Base-by-base conservation (phyloP, 2,113 vertebrate genomes). In the Dicaeum eximium region DNA sequence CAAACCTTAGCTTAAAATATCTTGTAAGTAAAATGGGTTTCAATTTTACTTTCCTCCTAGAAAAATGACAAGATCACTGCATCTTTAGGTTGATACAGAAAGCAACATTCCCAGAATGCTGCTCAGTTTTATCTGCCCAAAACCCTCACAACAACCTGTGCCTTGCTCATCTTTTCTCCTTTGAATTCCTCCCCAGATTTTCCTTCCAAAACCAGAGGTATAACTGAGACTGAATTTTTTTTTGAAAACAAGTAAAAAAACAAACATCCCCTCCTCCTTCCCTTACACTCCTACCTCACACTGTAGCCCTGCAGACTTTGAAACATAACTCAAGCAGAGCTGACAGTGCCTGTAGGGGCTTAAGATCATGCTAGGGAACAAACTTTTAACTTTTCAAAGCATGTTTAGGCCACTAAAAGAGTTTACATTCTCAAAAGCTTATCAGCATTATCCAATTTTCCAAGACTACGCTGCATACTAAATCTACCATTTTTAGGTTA, bases 331-430 rank as follows among this genome's bases (percentile, higher is more conserved):
- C 72, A 69, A 64, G 70, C 57, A 64, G 33, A 92, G 66, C 35
- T 79, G 84, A 65, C 9, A 57, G 38, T 33, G 66, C 79, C 61
- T 85, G 23, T 2, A 92, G 57, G 60, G 56, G 40, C 20, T 7
- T 37, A 88, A 71, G 42, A 67, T 91, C 61, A 28, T 3, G 15
- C 69, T 65, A 91, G 57, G 75, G 91, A 93, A 78, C 54, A 88
- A 92, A 74, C 54, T 92, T 88, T 17, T 10, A 35, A 51, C 64
- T 92, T 92, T 62, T 45, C 42, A 44, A 92, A 83, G 60, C 51
- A 35, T 11, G 28, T 60, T 92, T 37, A 84, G 80, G 69, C 86
- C 92, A 89, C 69, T 60, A 17, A 60, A 84, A 70, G 23, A 92
- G 65, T 73, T 65, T 47, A 84, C 14, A 51, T 27, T 62, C 35